Conservation (phyloP, 2,888 invertebrate species). For the Metellina segmentata region DNA sequence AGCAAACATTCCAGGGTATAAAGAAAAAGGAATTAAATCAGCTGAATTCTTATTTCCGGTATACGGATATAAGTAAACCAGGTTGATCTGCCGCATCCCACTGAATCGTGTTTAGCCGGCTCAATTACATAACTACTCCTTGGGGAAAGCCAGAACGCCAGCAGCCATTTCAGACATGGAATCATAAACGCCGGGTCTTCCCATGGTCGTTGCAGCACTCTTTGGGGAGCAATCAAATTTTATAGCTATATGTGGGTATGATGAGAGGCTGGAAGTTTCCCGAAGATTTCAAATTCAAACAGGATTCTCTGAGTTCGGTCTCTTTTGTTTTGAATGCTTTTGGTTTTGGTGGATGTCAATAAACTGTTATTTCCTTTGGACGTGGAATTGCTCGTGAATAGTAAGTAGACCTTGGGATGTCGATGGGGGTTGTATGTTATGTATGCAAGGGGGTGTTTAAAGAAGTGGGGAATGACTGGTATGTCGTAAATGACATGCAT, state of each 20-base stretch:
- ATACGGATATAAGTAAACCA: conserved; percentile 21
- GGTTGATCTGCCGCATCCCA: conserved; percentile 30
- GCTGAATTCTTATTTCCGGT: conserved; percentile 22
- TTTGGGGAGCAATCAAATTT: conserved; percentile 38
- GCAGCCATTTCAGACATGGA: not conserved
- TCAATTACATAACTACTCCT: conserved; percentile 58
- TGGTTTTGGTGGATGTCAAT: not conserved
- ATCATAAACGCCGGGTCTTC: conserved; percentile 17
- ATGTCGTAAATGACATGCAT: too few relatives aligned
- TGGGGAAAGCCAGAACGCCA: not conserved
- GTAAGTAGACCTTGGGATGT: too few relatives aligned
- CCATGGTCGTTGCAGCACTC: conserved; percentile 7
- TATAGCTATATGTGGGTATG: conserved; percentile 10
- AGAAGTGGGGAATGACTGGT: too few relatives aligned
- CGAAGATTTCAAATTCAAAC: not conserved
- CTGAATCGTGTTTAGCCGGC: conserved; percentile 49
- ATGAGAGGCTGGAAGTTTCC: not conserved
- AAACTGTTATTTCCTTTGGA: too few relatives aligned
- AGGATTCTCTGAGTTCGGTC: not conserved
- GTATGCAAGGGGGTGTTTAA: too few relatives aligned
- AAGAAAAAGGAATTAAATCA: conserved; percentile 28
- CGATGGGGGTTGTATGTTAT: too few relatives aligned
- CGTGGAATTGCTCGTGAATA: too few relatives aligned
- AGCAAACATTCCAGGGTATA: not conserved
- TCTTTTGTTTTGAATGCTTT: not conserved